These are phyloP conservation scores for Hyles euphorbiae DNA, from an alignment of 1,140 invertebrate species.

Conservation along the genomic window DNA sequence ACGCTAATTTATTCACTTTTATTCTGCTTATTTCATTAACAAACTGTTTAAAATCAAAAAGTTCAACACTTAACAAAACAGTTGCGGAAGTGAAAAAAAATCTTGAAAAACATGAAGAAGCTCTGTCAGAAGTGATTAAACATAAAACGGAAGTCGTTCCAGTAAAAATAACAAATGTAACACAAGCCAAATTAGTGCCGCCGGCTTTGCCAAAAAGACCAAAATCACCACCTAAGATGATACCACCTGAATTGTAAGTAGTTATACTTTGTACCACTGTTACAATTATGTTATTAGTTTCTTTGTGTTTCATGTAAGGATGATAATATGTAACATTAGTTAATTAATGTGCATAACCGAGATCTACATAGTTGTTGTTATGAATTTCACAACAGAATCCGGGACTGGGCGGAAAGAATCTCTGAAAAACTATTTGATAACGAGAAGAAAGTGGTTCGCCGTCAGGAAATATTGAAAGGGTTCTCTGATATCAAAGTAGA, in stretches of 20 bases:
- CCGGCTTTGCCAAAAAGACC: constrained; percentile 22
- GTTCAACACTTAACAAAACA: constrained; percentile 19
- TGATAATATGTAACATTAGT: too few species aligned
- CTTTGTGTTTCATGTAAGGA: not conserved
- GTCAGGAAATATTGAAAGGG: constrained; percentile 39
- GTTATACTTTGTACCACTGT: not conserved
- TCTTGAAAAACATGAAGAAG: constrained; percentile 42
- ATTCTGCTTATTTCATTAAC: constrained; percentile 4
- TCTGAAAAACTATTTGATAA: constrained; percentile 39
- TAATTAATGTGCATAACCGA: too few species aligned
- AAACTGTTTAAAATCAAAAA: constrained; percentile 17
- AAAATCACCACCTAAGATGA: constrained; percentile 27
- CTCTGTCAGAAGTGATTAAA: constrained; percentile 35
- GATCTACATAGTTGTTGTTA: too few species aligned
- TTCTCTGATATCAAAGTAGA: constrained; percentile 50
- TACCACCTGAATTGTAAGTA: constrained; percentile 44
- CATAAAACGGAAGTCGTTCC: constrained; percentile 43
- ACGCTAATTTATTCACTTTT: not conserved
- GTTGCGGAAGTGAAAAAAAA: constrained; percentile 44
- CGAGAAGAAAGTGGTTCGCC: constrained; percentile 46
- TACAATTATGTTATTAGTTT: not conserved
- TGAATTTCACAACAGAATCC: constrained; percentile 32
- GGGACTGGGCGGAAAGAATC: constrained; percentile 55
- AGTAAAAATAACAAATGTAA: constrained; percentile 45
- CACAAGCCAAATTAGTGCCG: constrained; percentile 32